These are phyloP conservation scores for Odontothrips loti DNA, from an alignment of 2,888 invertebrate genomes.

Conservation along the genomic window DNA sequence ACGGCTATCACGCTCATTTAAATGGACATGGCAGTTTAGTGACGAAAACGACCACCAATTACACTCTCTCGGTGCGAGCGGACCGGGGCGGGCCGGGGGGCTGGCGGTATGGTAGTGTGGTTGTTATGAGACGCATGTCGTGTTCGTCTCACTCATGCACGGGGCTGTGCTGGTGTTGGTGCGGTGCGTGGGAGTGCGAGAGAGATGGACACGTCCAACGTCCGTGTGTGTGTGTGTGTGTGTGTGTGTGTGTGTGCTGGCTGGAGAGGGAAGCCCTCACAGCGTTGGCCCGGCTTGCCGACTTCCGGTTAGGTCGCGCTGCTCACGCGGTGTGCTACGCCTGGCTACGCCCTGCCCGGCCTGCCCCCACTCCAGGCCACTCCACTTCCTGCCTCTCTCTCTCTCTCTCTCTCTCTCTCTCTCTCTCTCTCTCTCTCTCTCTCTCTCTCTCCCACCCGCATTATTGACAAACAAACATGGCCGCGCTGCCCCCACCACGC, in stretches of 20 bases:
- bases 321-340: background rate
- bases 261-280: too few relatives aligned
- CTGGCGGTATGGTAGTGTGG: background rate
- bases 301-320: background rate
- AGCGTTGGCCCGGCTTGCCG: background rate
- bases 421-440: background rate
- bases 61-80: background rate
- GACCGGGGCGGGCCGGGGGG: too few relatives aligned
- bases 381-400: background rate
- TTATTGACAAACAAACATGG: conserved; percentile 25
- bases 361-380: background rate
- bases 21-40: conserved; percentile 2
- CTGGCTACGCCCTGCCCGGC: background rate
- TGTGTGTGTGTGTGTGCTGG: too few relatives aligned
- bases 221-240: too few relatives aligned
- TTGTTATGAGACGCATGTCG: background rate
- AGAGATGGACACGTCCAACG: background rate
- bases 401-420: background rate
- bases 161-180: too few relatives aligned
- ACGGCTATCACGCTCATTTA: background rate
- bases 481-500: background rate
- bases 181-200: background rate
- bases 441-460: background rate
- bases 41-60: conserved; percentile 24
- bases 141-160: background rate